Base-by-base conservation (phyloP, 1,140 invertebrate species). In the Probaryconus sp. region DNA sequence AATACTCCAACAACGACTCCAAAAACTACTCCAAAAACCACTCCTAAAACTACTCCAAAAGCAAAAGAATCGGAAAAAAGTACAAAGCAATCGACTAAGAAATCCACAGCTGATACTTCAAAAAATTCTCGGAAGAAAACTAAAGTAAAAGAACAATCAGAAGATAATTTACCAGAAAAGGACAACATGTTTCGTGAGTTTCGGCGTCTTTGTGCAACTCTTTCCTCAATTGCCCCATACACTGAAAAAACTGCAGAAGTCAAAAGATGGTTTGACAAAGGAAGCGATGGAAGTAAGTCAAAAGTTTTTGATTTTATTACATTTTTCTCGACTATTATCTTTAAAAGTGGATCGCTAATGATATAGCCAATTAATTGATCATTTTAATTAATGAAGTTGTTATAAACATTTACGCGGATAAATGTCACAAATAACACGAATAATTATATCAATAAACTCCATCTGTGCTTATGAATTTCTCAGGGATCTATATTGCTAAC, bases 171-270 rank as follows among this genome's bases (percentile, higher is more conserved):
- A 4, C 65, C 64, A 43, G 21, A 60, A 38, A 79, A 91, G 48
- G 94, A 95, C 84, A 89, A 94, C 78, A 89, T 90, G 35, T 95
- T 98, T 82, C 88, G 91, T 33, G 92, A 94, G 77, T 98, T 97
- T 85, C 89, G 92, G 65, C 88, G 89, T 14, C 80, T 98, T 5
- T 96, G 96, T 86, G 90, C 91, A 40, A 90, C 93, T 65, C 91
- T 98, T 30, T 90, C 94, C 0, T 91, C 91, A 13, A 92, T 93
- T 16, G 90, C 91, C 79, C 94, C 94, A 37, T 97, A 97, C 79
- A 91, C 91, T 6, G 92, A 91, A 5, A 98, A 98, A 88, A 96
- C 94, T 0, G 90, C 91, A 4, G 90, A 93, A 37, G 87, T 97
- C 0, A 89, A 91, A 31, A 88, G 90, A 33, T 92, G 94, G 70